Percentiles rank a stretch among this genome's conserved stretches.
phyloP scores from a whole-genome alignment of 1,140 invertebrate genomes.

The Oedothorax gibbosus region DNA sequence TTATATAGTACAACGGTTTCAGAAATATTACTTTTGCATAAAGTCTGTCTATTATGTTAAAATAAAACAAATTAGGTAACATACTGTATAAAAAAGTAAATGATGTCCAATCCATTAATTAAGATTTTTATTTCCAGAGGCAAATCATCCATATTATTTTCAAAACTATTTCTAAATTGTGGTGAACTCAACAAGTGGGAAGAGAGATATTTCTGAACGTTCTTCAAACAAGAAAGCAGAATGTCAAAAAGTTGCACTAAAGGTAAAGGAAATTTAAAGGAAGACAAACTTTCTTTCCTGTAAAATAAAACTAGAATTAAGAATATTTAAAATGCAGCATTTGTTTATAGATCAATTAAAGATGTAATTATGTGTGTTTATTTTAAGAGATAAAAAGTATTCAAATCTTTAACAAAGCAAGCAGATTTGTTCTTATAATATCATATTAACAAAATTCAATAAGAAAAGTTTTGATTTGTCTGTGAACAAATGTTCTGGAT shows the following conservation, averaged over 20 bases:
- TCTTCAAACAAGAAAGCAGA: neutral
- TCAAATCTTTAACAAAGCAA: no score
- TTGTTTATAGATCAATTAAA: no score
- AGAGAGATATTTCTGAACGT: neutral
- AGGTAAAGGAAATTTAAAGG: neutral
- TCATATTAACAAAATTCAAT: no score
- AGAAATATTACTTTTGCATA: no score
- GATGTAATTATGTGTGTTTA: no score
- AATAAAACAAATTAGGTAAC: neutral
- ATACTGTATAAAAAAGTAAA: conserved; percentile 10
- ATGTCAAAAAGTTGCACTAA: neutral
- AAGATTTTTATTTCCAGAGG: conserved; percentile 25
- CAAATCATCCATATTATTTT: neutral
- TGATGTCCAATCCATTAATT: conserved; percentile 18
- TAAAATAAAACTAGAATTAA: neutral
- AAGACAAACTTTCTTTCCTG: conserved; percentile 25
- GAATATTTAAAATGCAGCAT: neutral
- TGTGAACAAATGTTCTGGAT: no score
- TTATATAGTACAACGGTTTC: no score
- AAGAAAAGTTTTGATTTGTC: no score
- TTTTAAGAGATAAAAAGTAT: no score
- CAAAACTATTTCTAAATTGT: neutral
- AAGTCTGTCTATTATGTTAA: no score
- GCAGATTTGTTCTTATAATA: no score
- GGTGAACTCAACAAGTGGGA: neutral